Conservation (phyloP, 2,113 vertebrate genomes). For the Pseudopipra pipra region DNA sequence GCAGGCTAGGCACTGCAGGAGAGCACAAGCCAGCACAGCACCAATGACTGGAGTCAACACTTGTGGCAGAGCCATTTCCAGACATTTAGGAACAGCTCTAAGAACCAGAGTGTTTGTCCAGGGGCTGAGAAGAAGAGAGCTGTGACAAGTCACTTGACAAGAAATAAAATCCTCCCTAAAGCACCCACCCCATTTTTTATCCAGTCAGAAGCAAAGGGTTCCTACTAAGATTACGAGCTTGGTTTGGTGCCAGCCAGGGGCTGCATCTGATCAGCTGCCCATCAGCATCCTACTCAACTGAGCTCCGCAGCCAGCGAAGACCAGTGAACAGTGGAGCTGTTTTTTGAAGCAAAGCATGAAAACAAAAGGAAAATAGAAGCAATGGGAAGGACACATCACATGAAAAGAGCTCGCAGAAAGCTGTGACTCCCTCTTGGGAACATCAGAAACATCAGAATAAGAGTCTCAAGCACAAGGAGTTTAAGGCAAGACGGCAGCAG, state of each 20-base stretch:
- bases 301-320: neutral
- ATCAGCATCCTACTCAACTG: neutral
- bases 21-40: neutral
- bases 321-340: neutral
- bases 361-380: neutral
- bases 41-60: no score
- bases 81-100: neutral
- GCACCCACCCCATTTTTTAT: neutral
- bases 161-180: neutral
- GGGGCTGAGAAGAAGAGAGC: neutral
- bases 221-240: neutral
- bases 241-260: neutral
- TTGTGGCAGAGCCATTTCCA: neutral
- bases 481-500: neutral
- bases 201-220: neutral
- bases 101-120: neutral
- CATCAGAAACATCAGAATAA: neutral
- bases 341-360: neutral
- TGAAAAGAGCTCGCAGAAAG: neutral
- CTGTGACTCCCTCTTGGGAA: neutral
- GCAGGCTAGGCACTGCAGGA: neutral
- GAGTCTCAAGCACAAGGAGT: neutral
- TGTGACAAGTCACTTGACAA: neutral
- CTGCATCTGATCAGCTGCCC: neutral
- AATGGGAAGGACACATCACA: neutral